These are phyloP conservation scores for Calameuta idolon DNA, from an alignment of 2,888 invertebrate species.

Conservation along the genomic window DNA sequence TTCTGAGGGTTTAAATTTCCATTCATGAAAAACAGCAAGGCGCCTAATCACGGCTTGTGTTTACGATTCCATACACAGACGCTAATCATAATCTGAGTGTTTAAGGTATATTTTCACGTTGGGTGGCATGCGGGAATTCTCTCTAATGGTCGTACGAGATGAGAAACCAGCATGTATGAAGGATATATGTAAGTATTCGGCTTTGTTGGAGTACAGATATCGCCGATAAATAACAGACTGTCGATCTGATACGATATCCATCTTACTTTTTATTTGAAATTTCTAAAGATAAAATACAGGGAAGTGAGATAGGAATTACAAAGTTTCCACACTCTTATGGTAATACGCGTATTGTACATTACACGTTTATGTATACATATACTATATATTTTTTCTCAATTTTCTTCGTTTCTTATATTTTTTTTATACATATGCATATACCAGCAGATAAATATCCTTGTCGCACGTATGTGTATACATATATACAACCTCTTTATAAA, in stretches of 20 bases:
- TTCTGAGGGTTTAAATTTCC: background rate
- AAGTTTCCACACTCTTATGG: too few relatives aligned
- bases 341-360: too few relatives aligned
- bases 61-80: background rate
- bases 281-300: too few relatives aligned
- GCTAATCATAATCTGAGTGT: background rate
- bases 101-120: background rate
- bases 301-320: too few relatives aligned
- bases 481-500: background rate
- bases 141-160: background rate
- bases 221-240: too few relatives aligned
- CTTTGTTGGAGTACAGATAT: background rate
- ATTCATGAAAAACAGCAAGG: background rate
- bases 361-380: too few relatives aligned
- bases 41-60: background rate
- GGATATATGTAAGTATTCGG: background rate
- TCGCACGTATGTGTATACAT: background rate
- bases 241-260: too few relatives aligned
- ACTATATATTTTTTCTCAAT: too few relatives aligned
- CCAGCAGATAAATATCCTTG: background rate
- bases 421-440: background rate
- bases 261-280: too few relatives aligned
- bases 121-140: background rate
- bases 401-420: too few relatives aligned
- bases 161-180: background rate